phyloP scores from a whole-genome alignment of 2,888 invertebrate genomes.

The Lapara coniferarum region DNA sequence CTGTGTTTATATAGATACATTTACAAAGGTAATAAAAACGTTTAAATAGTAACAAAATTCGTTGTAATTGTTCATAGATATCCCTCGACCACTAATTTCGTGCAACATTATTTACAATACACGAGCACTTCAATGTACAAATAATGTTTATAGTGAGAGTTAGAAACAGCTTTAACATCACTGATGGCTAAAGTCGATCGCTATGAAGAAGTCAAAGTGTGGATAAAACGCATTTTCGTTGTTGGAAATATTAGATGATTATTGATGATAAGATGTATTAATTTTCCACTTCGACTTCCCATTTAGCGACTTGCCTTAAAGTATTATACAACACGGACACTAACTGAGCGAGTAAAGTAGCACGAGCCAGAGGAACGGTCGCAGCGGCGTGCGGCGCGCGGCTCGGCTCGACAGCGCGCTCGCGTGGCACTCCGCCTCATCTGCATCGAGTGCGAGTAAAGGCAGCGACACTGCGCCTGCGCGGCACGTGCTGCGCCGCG shows the following conservation, averaged over 20 bases:
- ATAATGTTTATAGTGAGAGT: neutral
- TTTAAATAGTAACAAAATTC: conserved; percentile 32
- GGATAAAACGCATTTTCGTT: no score
- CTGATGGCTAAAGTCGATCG: no score
- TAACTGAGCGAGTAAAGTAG: conserved; percentile 39
- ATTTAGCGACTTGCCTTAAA: neutral
- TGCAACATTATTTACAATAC: neutral
- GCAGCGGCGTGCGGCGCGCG: conserved; percentile 39
- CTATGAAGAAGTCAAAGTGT: no score
- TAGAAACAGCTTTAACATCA: neutral
- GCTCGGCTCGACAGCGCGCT: conserved; percentile 83
- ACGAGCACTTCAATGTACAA: no score
- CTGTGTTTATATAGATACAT: neutral
- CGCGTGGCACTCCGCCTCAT: conserved; percentile 90
- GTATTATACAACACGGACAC: conserved; percentile 22
- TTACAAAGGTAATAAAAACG: conserved; percentile 9
- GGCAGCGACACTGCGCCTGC: conserved; percentile 62
- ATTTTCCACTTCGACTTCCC: neutral
- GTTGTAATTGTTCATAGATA: conserved; percentile 29
- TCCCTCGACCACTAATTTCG: no score
- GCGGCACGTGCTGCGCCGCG: conserved; percentile 51
- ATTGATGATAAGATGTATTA: no score
- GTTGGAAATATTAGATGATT: no score
- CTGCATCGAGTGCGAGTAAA: conserved; percentile 87
- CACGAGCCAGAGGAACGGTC: conserved; percentile 41